Conservation (phyloP, 2,888 invertebrate species). For the Netelia fuscicornis region DNA sequence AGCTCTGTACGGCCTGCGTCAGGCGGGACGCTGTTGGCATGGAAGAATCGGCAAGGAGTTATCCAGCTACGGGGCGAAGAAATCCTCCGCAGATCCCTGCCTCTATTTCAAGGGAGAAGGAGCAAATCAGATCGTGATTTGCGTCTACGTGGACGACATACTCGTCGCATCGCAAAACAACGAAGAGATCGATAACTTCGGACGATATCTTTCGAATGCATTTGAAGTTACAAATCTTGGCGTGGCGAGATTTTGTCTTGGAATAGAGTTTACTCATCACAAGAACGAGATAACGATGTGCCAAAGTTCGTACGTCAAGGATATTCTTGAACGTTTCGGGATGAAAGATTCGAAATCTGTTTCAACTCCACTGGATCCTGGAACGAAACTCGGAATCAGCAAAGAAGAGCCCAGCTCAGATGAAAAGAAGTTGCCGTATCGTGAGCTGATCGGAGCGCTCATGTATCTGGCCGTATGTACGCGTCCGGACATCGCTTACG, state of each 20-base stretch:
- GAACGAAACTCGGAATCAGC: conserved; percentile 4
- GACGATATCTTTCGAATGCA: conserved; percentile 44
- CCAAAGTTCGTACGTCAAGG: conserved; percentile 71
- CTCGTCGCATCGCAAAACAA: conserved; percentile 65
- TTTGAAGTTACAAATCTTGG: conserved; percentile 69
- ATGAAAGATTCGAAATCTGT: conserved; percentile 73
- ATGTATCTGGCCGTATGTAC: too few species aligned
- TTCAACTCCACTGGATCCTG: conserved; percentile 61
- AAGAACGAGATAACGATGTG: conserved; percentile 25
- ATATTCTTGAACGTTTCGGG: conserved; percentile 71
- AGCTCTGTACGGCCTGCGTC: not conserved
- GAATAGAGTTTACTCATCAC: conserved; percentile 65
- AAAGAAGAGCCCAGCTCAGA: too few species aligned
- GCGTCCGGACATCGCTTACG: too few species aligned
- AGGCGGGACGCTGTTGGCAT: conserved; percentile 61
- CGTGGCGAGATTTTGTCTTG: conserved; percentile 69
- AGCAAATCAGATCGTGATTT: too few species aligned
- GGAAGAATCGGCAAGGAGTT: not conserved
- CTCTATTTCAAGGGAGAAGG: too few species aligned
- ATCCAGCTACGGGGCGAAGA: too few species aligned
- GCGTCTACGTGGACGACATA: conserved; percentile 71
- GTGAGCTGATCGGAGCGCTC: conserved; percentile 52
- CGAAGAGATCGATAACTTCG: conserved; percentile 47
- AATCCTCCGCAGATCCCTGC: too few species aligned
- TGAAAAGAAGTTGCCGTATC: conserved; percentile 18